Evolutionary conservation across 2,113 vertebrate species (phyloP).

Genomic region (Perca schrenkii): DNA sequence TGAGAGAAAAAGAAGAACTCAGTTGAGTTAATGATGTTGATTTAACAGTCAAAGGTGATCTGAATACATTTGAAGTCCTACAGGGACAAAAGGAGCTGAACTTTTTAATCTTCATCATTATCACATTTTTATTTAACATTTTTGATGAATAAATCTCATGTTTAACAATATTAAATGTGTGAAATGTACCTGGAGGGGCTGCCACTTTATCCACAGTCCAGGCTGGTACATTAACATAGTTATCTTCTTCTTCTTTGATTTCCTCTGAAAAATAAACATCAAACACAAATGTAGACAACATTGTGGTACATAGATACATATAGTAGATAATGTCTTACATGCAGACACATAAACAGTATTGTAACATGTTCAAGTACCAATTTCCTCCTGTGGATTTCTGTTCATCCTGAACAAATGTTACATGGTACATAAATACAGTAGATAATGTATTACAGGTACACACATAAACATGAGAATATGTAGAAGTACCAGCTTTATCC

Average conservation of each 20-base stretch:
- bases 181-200: background rate
- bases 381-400: no score
- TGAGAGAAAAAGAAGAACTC: background rate
- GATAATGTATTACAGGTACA: background rate
- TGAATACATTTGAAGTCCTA: background rate
- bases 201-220: background rate
- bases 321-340: no score
- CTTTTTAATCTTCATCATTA: no score
- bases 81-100: background rate
- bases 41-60: background rate
- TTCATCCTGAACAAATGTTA: background rate
- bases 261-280: conserved; percentile 22
- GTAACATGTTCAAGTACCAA: background rate
- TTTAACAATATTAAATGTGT: background rate
- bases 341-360: background rate
- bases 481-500: background rate
- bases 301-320: background rate
- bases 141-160: background rate
- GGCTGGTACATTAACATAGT: background rate
- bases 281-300: background rate
- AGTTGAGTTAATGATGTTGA: background rate
- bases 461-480: background rate
- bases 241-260: background rate
- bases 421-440: background rate
- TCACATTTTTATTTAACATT: background rate